Evolutionary conservation across 2,888 invertebrate species (phyloP).

Genomic region (Limnephilus lunatus): DNA sequence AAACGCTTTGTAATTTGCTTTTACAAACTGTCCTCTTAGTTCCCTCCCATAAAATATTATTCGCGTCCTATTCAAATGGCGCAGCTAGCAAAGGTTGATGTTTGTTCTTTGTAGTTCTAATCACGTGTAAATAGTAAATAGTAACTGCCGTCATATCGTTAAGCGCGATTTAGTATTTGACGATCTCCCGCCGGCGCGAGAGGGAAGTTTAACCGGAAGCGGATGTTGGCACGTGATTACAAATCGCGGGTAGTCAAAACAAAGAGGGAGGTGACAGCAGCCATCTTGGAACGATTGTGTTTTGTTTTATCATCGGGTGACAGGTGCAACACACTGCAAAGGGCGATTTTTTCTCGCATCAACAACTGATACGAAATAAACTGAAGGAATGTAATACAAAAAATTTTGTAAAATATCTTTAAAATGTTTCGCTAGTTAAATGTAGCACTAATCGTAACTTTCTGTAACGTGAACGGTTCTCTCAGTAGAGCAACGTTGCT

Average conservation of each 20-base stretch:
- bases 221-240: constrained; percentile 65
- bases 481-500: too few relatives aligned
- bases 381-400: not conserved
- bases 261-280: constrained; percentile 48
- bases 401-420: not conserved
- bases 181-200: constrained; percentile 4
- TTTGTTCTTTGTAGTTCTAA: constrained; percentile 29
- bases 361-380: not conserved
- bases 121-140: constrained; percentile 40
- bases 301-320: constrained; percentile 19
- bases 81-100: not conserved
- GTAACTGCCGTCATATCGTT: constrained; percentile 7
- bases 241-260: constrained; percentile 54
- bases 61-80: not conserved
- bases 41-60: not conserved
- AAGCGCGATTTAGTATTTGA: constrained; percentile 35
- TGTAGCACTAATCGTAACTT: too few relatives aligned
- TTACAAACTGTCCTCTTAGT: not conserved
- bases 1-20: not conserved
- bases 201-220: constrained; percentile 59
- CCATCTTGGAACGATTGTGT: constrained; percentile 50
- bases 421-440: too few relatives aligned
- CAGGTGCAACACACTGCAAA: constrained; percentile 47
- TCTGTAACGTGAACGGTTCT: too few relatives aligned
- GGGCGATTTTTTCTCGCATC: not conserved